Evolutionary conservation across 2,888 invertebrate species (phyloP).

Genomic region (Erebia epiphron): DNA sequence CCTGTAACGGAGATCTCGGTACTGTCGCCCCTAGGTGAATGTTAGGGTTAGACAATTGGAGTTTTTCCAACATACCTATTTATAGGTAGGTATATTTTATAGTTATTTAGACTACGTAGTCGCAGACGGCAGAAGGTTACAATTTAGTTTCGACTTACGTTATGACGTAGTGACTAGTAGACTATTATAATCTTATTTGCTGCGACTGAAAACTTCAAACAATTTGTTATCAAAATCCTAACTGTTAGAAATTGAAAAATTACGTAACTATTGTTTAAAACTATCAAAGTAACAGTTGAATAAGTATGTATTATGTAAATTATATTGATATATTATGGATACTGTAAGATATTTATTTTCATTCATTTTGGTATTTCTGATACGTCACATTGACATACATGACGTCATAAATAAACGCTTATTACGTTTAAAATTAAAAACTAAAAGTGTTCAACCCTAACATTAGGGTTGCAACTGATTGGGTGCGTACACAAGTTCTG

Average conservation of each 20-base stretch:
- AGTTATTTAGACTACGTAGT: neutral
- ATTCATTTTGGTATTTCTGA: too few species aligned
- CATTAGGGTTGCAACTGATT: slow-evolving; percentile 61
- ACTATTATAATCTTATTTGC: too few species aligned
- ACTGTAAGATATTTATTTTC: too few species aligned
- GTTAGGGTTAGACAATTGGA: slow-evolving; percentile 47
- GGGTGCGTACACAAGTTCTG: slow-evolving; percentile 73
- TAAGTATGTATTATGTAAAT: too few species aligned
- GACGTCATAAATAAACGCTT: neutral
- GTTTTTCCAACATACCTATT: neutral
- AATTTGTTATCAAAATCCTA: too few species aligned
- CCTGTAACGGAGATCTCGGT: slow-evolving; percentile 70
- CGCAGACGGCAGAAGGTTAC: neutral
- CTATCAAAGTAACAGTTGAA: too few species aligned
- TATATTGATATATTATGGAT: too few species aligned
- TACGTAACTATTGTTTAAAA: too few species aligned
- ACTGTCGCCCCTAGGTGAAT: slow-evolving; percentile 60
- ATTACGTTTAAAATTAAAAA: neutral
- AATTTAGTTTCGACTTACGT: too few species aligned
- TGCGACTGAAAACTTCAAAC: too few species aligned
- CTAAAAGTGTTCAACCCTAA: slow-evolving; percentile 46
- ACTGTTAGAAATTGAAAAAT: too few species aligned
- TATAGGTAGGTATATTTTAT: neutral
- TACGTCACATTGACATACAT: neutral
- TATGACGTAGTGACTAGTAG: too few species aligned